Evolutionary conservation across 1,140 invertebrate genomes (phyloP), one percentile per base, ranked within the genome.

Genomic region (Aphelenchoides avenae): DNA sequence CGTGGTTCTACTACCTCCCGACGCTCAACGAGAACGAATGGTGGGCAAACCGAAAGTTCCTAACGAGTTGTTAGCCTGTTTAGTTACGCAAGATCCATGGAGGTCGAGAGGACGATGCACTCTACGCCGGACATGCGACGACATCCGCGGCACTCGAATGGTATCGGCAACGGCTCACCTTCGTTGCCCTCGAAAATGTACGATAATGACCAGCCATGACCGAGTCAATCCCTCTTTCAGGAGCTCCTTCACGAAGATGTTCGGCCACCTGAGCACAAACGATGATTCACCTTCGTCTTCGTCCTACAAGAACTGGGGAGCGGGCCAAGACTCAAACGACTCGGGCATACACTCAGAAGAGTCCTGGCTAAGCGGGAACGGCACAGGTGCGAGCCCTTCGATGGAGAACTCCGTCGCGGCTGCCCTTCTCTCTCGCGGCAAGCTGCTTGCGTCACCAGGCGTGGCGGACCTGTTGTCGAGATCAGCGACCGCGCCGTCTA

Each of bases 1-100:
- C 71, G 9, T 75, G 72, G 72, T 75, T 75, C 49, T 66, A 73
- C 46, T 77, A 70, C 49, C 44, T 75, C 42, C 72, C 72, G 7
- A 54, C 48, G 44, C 34, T 74, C 27, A 55, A 61, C 40, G 72
- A 74, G 46, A 74, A 74, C 7, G 72, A 74, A 42, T 74, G 72
- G 72, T 70, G 50, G 43, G 30, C 11, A 3, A 48, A 46, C 22
- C 60, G 11, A 9, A 59, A 20, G 30, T 63, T 47, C 34, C 34
- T 34, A 15, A 22, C 43, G 34, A 46, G 13, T 4, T 50, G 13
- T 46, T 24, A 22, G 5, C 30, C 1, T 26, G 26, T 69, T 39
- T 31, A 72, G 66, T 46, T 71, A 68, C 53, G 36, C 46, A 20
- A 53, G 73, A 24, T 76, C 73, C 3, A 26, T 76, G 3, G 70